phyloP scores from a whole-genome alignment of 2,888 invertebrate genomes.

The Pachymerium ferrugineum region DNA sequence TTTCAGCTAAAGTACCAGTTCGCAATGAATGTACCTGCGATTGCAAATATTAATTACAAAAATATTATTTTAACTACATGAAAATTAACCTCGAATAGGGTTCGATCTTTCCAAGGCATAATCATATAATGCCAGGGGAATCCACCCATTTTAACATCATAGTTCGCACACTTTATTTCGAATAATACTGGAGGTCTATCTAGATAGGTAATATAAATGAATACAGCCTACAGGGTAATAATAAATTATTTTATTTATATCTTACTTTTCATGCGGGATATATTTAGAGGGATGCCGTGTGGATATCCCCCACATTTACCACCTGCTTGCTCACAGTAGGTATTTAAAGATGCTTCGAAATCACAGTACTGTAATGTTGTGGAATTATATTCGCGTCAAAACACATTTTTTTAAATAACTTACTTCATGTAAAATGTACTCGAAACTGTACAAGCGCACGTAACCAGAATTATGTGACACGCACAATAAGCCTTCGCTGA shows the following conservation, averaged over 20 bases:
- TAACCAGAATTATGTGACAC: background rate
- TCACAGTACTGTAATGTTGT: too few species aligned
- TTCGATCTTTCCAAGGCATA: constrained; percentile 30
- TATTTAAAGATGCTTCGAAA: too few species aligned
- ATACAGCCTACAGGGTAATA: too few species aligned
- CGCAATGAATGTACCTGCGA: constrained; percentile 16
- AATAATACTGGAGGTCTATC: constrained; percentile 34
- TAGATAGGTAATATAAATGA: background rate
- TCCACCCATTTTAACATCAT: constrained; percentile 35
- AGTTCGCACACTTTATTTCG: constrained; percentile 32
- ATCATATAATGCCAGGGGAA: constrained; percentile 36
- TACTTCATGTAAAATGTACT: background rate
- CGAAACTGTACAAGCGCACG: constrained; percentile 19
- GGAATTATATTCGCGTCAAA: too few species aligned
- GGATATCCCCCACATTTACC: background rate
- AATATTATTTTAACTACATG: background rate
- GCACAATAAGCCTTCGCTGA: constrained; percentile 21
- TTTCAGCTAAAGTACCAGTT: background rate
- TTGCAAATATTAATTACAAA: background rate
- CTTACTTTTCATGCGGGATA: too few species aligned
- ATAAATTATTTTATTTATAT: background rate
- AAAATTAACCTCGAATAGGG: constrained; percentile 31
- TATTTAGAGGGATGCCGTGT: too few species aligned
- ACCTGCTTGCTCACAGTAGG: background rate
- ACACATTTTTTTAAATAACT: background rate